Conservation (phyloP, 1,140 invertebrate genomes). For the Fopius arisanus region DNA sequence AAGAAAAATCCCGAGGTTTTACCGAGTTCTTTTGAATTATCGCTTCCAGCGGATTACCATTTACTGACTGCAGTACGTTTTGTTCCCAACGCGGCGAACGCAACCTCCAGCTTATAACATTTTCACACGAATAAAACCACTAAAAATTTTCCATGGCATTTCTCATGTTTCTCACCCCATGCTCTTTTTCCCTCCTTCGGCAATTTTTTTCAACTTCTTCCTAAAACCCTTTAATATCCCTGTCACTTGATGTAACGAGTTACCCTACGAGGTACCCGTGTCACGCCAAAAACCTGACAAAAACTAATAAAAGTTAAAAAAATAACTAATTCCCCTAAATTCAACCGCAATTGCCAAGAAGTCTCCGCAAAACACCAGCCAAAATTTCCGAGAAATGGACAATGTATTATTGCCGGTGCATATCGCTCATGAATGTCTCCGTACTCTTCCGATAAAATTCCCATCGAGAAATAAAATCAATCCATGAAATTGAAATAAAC, state of each 20-base stretch:
- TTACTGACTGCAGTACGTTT: background rate
- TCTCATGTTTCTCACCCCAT: constrained; percentile 13
- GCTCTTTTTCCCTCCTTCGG: constrained; percentile 21
- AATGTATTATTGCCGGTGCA: no score
- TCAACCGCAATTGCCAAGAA: no score
- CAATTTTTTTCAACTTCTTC: constrained; percentile 1
- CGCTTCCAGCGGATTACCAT: background rate
- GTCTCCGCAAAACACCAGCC: no score
- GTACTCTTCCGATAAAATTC: no score
- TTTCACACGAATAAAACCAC: background rate
- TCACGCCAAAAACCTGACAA: background rate
- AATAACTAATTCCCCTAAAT: no score
- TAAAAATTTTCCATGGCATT: constrained; percentile 32
- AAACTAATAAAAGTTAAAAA: background rate
- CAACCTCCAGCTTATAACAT: background rate
- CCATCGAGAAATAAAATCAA: background rate
- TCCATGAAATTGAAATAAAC: no score
- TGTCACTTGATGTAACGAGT: constrained; percentile 25
- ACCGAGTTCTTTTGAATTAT: no score
- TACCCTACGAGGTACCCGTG: background rate
- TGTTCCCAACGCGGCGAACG: background rate
- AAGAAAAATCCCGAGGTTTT: no score
- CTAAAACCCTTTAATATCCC: constrained; percentile 26
- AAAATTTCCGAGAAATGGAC: no score
- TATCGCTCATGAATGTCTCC: no score